Evolutionary conservation across 2,888 invertebrate species (phyloP).

Genomic region (Anthrax anthrax): DNA sequence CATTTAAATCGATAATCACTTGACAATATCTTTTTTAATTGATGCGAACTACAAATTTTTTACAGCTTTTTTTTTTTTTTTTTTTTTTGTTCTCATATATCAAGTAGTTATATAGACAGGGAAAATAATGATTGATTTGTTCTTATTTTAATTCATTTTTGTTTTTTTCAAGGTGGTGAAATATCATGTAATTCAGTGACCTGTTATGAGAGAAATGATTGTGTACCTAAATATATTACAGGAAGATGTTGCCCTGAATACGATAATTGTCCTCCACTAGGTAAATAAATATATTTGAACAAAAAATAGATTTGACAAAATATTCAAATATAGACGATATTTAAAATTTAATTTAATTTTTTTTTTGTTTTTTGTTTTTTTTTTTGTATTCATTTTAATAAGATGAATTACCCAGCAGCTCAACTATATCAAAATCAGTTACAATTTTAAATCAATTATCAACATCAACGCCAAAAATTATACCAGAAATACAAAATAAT

Average conservation of each 20-base stretch:
- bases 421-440: neutral
- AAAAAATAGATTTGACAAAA: neutral
- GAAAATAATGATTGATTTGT: too few relatives aligned
- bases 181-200: constrained; percentile 62
- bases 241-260: constrained; percentile 71
- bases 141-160: too few relatives aligned
- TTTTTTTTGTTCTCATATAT: too few relatives aligned
- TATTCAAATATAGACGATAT: neutral
- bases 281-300: constrained; percentile 23
- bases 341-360: neutral
- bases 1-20: too few relatives aligned
- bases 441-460: neutral
- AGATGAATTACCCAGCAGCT: too few relatives aligned
- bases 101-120: too few relatives aligned
- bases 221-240: constrained; percentile 52
- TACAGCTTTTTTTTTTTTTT: too few relatives aligned
- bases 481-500: constrained; percentile 9
- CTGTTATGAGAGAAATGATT: constrained; percentile 62
- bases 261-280: constrained; percentile 62
- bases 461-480: too few relatives aligned
- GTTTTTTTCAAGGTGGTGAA: constrained; percentile 41
- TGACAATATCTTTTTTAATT: too few relatives aligned
- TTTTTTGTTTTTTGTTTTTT: neutral
- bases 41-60: too few relatives aligned
- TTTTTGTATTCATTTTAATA: neutral